Base-by-base conservation (phyloP, 1,140 invertebrate species). In the Drosophila pruinosa region DNA sequence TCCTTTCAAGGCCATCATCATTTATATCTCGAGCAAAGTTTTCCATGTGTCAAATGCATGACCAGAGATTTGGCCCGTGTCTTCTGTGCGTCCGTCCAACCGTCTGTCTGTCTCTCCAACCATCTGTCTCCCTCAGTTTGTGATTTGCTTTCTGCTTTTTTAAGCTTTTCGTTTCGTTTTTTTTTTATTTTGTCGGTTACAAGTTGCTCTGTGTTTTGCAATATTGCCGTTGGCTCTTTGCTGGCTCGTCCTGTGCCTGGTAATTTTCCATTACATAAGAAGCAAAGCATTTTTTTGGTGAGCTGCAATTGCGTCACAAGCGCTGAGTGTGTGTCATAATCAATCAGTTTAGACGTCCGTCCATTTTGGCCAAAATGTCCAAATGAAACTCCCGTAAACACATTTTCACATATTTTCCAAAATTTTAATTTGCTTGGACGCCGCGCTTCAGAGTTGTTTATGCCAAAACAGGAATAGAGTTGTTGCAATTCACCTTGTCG, bases 21-120 rank as follows among this genome's bases (percentile, higher is more conserved):
- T 72, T 76, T 68, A 53, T 73, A 68, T 50, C 67, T 71, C 62
- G 73, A 72, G 57, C 69, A 78, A 80, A 74, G 62, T 80, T 79
- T 78, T 68, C 48, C 78, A 86, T 88, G 82, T 86, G 82, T 86
- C 82, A 81, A 86, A 78, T 88, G 81, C 77, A 80, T 61, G 78
- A 65, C 34, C 63, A 68, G 58, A 61, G 73, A 56, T 68, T 50
- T 50, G 8, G 43, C 34, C 39, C 28, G 28, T 71, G 58, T 58
- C 6, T 26, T 64, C 15, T n/a, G n/a, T n/a, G n/a, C n/a, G n/a
- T n/a, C 14, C 36, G 17, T 21, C 31, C 1, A 3, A 10, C 26
- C 1, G 24, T n/a, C 28, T 5, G 19, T 17, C 31, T 31, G 1
- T 45, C 7, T 41, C 19, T 6, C 5, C 10, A 17, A 24, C 45